A percentile compares a stretch with the other conserved stretches of the same genome.
phyloP scores from a whole-genome alignment of 2,888 invertebrate genomes.

The Leptarthrus brevirostris region DNA sequence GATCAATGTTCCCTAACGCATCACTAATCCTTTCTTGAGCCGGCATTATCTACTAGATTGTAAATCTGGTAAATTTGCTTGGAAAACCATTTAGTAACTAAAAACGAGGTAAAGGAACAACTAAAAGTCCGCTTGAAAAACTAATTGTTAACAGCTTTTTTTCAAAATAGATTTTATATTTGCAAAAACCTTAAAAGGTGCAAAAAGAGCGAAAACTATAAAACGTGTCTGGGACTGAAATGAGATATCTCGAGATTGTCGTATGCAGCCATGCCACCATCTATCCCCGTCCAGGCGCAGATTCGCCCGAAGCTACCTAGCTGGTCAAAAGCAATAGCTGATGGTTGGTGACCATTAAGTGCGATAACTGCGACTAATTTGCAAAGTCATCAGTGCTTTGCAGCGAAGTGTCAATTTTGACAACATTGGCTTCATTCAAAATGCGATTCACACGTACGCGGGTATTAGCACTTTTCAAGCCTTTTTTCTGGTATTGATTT shows the following conservation, averaged over 20 bases:
- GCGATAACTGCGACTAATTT: constrained; percentile 46
- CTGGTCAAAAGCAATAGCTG: constrained; percentile 26
- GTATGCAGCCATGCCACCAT: not conserved
- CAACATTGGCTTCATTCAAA: constrained; percentile 41
- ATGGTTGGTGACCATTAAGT: constrained; percentile 30
- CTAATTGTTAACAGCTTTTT: constrained; percentile 17
- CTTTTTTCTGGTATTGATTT: constrained; percentile 20
- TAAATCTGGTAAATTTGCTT: too few relatives aligned
- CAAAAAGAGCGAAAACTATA: constrained; percentile 2
- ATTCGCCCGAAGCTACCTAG: not conserved
- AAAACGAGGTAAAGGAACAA: not conserved
- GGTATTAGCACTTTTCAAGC: constrained; percentile 33
- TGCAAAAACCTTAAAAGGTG: not conserved
- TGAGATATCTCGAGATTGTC: constrained; percentile 28
- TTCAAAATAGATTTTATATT: not conserved
- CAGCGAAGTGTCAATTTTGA: constrained; percentile 49
- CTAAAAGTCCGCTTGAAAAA: constrained; percentile 11
- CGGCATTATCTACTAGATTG: too few relatives aligned
- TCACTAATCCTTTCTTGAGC: too few relatives aligned
- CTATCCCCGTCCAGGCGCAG: constrained; percentile 5
- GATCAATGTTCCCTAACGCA: too few relatives aligned
- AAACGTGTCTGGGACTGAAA: constrained; percentile 18
- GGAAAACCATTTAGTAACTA: too few relatives aligned
- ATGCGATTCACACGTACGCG: constrained; percentile 31
- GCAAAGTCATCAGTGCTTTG: constrained; percentile 47